Conservation (phyloP, 2,113 vertebrate genomes). For the Equus quagga region DNA sequence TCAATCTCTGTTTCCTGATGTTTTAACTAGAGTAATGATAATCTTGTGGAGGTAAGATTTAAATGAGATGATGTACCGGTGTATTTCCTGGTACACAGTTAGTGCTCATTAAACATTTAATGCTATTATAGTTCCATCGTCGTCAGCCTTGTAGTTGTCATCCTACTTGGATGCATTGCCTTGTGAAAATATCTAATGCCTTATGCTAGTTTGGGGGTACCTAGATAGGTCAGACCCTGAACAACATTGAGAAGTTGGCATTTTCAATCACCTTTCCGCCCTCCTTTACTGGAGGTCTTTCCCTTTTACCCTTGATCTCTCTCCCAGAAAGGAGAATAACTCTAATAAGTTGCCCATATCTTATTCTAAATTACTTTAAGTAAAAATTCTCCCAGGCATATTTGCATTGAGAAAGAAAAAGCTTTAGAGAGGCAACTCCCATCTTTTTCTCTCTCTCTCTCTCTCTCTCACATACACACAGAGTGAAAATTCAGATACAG, state of each 20-base stretch:
- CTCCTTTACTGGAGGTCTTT: background rate
- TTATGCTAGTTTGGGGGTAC: background rate
- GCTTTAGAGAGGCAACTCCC: background rate
- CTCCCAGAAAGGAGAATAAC: background rate
- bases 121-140: background rate
- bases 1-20: background rate
- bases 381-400: background rate
- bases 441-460: background rate
- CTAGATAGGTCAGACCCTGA: background rate
- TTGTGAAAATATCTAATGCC: background rate
- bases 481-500: background rate
- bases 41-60: background rate
- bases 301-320: background rate
- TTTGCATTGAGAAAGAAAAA: conserved; percentile 18
- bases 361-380: background rate
- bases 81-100: background rate
- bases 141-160: background rate
- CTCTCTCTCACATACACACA: background rate
- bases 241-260: background rate
- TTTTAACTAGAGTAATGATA: background rate
- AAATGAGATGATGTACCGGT: background rate
- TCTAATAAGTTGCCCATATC: background rate
- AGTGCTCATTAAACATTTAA: background rate
- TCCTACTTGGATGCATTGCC: background rate
- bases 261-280: background rate